These are phyloP conservation scores for Campoletis raptor DNA, from an alignment of 2,888 invertebrate species.

Conservation along the genomic window DNA sequence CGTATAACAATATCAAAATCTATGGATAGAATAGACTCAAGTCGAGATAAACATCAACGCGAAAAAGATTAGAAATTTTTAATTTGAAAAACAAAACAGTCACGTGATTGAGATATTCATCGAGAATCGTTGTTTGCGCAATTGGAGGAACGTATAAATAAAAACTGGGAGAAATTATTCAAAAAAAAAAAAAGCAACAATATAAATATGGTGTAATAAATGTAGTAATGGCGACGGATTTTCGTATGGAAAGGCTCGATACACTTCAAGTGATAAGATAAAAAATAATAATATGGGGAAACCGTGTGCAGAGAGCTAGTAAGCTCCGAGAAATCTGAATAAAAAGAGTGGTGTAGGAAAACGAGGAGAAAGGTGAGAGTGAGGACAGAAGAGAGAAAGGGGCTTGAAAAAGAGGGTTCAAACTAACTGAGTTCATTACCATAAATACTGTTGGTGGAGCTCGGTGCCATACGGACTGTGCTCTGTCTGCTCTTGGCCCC, in stretches of 20 bases:
- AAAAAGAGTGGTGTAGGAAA: slow-evolving; percentile 61
- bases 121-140: not conserved
- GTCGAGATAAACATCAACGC: slow-evolving; percentile 79
- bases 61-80: slow-evolving; percentile 81
- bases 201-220: not conserved
- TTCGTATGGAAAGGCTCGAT: slow-evolving; percentile 1
- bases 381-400: slow-evolving; percentile 53
- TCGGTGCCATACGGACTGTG: slow-evolving; percentile 71
- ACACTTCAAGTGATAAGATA: slow-evolving; percentile 11
- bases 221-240: not conserved
- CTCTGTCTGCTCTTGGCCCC: slow-evolving; percentile 65
- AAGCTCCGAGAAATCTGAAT: slow-evolving; percentile 64
- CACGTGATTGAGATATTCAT: not conserved
- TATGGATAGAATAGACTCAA: slow-evolving; percentile 40
- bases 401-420: slow-evolving; percentile 74
- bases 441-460: slow-evolving; percentile 77
- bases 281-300: slow-evolving; percentile 28
- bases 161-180: not conserved
- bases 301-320: slow-evolving; percentile 30
- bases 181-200: not conserved
- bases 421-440: slow-evolving; percentile 81
- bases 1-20: slow-evolving; percentile 14
- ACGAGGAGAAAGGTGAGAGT: slow-evolving; percentile 50
- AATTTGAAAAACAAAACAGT: not conserved
- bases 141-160: not conserved